Evolutionary conservation across 2,888 invertebrate genomes (phyloP), one percentile per base, ranked within the genome.

Genomic region (Zootermopsis nevadensis): DNA sequence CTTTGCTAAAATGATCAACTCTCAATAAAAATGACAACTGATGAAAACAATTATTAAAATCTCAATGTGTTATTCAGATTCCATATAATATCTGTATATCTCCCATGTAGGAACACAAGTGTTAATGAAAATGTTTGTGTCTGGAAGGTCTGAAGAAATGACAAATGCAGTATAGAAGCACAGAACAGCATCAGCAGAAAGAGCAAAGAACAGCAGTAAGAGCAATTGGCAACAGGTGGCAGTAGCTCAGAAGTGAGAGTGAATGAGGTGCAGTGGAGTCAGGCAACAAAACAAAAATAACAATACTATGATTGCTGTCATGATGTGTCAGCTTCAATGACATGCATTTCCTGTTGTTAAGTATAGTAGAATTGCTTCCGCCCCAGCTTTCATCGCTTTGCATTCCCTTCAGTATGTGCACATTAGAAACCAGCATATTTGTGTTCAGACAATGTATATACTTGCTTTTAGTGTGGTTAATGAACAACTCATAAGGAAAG

Each of bases 161-260:
- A 69, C 69, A 69, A 33, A 33, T 69, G 69, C 69, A 69, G 33
- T 15, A 69, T 69, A 69, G 69, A 2, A 69, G 31, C 69, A 69
- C 7, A 69, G 69, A 33, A 33, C 22, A 69, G 69, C 33, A 69
- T 31, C 33, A 33, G 69, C 33, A 69, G 69, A 31, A 33, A 33
- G 4, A 66, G 27, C 66, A 66, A 12, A 66, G 66, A 27, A 10
- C 66, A 66, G 66, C 66, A 66, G 30, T n/a, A 66, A 66, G 8
- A 69, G 69, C 69, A 30, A 69, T 30, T 27, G 31, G 31, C 6
- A 69, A 15, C 66, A 27, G 33, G 69, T 31, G 69, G 69, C 69
- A 74, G 38, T 24, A 74, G 42, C 38, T 6, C 38, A 27, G 74
- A 33, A 74, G 38, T 74, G 24, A 38, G 33, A 42, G 74, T 74